phyloP scores from a whole-genome alignment of 2,888 invertebrate species.

The Prosopocoilus inquinatus region DNA sequence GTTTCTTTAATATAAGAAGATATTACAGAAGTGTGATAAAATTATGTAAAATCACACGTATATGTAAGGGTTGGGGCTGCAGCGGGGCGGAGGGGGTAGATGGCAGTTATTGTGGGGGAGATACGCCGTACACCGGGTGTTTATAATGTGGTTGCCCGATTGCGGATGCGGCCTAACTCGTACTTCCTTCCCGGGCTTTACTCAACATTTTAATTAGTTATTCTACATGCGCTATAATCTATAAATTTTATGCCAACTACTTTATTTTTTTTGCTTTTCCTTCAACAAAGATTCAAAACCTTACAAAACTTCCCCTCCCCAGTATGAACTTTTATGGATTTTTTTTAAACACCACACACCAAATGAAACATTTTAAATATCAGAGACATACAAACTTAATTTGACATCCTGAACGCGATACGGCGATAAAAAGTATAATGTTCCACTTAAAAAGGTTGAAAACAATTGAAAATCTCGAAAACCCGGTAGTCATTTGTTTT shows the following conservation, averaged over 20 bases:
- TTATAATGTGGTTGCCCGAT: slow-evolving; percentile 49
- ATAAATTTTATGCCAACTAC: slow-evolving; percentile 37
- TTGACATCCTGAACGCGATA: too few relatives aligned
- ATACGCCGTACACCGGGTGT: slow-evolving; percentile 45
- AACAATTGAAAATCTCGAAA: too few relatives aligned
- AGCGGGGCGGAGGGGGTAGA: slow-evolving; percentile 9
- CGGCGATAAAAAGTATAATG: too few relatives aligned
- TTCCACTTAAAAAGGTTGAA: too few relatives aligned
- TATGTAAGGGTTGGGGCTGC: slow-evolving; percentile 11
- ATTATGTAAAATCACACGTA: slow-evolving; percentile 22
- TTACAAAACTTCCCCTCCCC: background rate
- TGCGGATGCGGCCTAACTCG: slow-evolving; percentile 40
- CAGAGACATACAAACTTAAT: too few relatives aligned
- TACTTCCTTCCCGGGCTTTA: slow-evolving; percentile 41
- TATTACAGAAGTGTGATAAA: slow-evolving; percentile 19
- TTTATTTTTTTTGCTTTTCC: background rate
- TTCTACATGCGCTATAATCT: slow-evolving; percentile 48
- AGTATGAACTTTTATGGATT: too few relatives aligned
- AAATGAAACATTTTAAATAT: too few relatives aligned
- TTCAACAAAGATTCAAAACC: background rate
- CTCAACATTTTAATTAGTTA: slow-evolving; percentile 49
- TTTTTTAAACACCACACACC: too few relatives aligned
- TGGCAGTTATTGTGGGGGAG: slow-evolving; percentile 28
- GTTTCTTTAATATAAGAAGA: slow-evolving; percentile 10
- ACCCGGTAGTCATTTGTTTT: too few relatives aligned